Conservation (phyloP, 2,888 invertebrate species). For the Alitta virens region DNA sequence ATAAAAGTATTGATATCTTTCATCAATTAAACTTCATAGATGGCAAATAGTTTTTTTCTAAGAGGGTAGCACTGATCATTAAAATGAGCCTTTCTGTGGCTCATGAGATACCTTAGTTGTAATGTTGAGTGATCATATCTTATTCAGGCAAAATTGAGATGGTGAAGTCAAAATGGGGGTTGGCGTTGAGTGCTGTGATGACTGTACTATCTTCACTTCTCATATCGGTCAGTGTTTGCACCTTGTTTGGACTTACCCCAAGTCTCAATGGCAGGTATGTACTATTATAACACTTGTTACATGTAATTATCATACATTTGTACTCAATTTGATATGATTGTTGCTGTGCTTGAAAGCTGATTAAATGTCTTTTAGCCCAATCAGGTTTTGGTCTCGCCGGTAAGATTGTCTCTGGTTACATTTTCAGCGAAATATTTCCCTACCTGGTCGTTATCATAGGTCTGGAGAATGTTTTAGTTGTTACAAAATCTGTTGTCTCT, state of each 20-base stretch:
- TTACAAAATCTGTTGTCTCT: conserved; percentile 78
- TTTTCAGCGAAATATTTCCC: conserved; percentile 78
- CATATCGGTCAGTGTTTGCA: conserved; percentile 75
- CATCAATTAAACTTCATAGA: no score
- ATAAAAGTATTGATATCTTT: no score
- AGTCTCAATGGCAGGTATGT: conserved; percentile 56
- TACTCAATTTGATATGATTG: no score
- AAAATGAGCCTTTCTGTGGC: no score
- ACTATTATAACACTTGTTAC: no score
- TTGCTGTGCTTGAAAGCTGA: no score
- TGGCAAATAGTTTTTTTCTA: neutral
- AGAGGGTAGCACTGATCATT: neutral
- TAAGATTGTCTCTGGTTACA: neutral
- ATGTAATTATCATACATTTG: no score
- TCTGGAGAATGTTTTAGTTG: conserved; percentile 67
- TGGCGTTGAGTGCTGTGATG: conserved; percentile 86
- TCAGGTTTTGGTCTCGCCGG: no score
- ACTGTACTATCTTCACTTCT: conserved; percentile 78
- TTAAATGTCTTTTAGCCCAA: no score
- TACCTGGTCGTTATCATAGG: conserved; percentile 93
- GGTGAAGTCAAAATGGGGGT: conserved; percentile 76
- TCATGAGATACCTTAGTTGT: no score
- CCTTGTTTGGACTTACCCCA: conserved; percentile 55
- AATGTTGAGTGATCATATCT: no score
- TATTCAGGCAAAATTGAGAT: conserved; percentile 78